A percentile compares a stretch with the other conserved stretches of the same genome.
These are phyloP conservation scores for Drosophila mimetica DNA, from an alignment of 2,888 invertebrate genomes.

Conservation along the genomic window DNA sequence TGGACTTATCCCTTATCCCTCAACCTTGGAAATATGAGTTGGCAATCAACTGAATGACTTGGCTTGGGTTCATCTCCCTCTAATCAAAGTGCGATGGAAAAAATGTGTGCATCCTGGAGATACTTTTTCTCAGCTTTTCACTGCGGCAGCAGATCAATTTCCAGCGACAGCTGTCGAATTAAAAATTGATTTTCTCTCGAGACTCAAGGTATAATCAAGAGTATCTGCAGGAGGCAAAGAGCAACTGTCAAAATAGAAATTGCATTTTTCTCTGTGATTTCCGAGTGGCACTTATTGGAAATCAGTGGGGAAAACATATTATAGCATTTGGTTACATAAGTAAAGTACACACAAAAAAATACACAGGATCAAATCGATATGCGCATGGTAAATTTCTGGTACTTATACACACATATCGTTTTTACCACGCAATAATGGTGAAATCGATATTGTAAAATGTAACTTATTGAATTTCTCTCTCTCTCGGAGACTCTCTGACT, in stretches of 20 bases:
- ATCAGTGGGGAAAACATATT: background rate
- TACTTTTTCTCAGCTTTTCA: constrained; percentile 53
- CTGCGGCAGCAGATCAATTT: constrained; percentile 62
- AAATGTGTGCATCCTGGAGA: constrained; percentile 28
- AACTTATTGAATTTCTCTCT: too few species aligned
- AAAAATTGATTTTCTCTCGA: constrained; percentile 34
- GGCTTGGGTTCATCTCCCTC: constrained; percentile 6
- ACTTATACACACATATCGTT: too few species aligned
- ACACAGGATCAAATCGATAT: too few species aligned
- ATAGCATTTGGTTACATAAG: background rate
- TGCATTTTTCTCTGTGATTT: constrained; percentile 11
- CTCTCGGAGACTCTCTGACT: too few species aligned
- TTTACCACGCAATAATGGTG: too few species aligned
- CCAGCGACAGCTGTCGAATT: constrained; percentile 57
- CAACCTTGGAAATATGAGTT: constrained; percentile 38
- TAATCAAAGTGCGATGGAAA: constrained; percentile 16
- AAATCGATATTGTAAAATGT: too few species aligned
- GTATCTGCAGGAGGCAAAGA: constrained; percentile 36
- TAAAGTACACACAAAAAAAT: too few species aligned
- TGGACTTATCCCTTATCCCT: constrained; percentile 8
- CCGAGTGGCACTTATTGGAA: background rate
- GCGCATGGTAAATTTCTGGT: too few species aligned
- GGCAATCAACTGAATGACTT: constrained; percentile 19
- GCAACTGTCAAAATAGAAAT: constrained; percentile 43
- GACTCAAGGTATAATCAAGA: constrained; percentile 12